phyloP scores from a whole-genome alignment of 2,797 vertebrate genomes.

The Tenualosa ilisha region DNA sequence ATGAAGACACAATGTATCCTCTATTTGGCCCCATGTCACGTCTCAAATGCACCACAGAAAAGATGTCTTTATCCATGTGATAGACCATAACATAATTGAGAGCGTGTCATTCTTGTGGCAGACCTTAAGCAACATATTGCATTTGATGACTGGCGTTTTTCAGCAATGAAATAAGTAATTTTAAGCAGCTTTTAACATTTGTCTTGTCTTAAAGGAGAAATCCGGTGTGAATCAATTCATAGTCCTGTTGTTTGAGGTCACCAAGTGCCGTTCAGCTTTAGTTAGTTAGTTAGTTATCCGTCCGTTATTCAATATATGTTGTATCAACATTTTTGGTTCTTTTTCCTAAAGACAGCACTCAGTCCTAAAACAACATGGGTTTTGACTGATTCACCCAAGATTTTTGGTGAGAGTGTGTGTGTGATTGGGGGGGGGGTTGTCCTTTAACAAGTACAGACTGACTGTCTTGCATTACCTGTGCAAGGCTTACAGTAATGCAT shows the following conservation, averaged over 20 bases:
- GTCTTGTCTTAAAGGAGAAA: background rate
- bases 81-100: background rate
- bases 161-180: background rate
- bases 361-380: no score
- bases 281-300: no score
- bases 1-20: background rate
- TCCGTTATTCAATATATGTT: no score
- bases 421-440: no score
- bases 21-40: constrained; percentile 1
- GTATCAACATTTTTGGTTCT: no score
- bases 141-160: background rate
- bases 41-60: background rate
- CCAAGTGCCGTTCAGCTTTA: no score
- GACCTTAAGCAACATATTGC: background rate
- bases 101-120: background rate
- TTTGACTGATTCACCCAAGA: no score
- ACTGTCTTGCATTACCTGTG: background rate
- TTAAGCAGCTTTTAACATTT: background rate
- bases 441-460: background rate
- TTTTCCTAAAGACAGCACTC: no score
- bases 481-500: background rate
- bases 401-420: no score
- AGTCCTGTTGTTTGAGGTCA: no score
- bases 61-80: constrained; percentile 5
- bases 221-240: no score